Base-by-base conservation (phyloP, 2,888 invertebrate species). In the Clitarchus hookeri region DNA sequence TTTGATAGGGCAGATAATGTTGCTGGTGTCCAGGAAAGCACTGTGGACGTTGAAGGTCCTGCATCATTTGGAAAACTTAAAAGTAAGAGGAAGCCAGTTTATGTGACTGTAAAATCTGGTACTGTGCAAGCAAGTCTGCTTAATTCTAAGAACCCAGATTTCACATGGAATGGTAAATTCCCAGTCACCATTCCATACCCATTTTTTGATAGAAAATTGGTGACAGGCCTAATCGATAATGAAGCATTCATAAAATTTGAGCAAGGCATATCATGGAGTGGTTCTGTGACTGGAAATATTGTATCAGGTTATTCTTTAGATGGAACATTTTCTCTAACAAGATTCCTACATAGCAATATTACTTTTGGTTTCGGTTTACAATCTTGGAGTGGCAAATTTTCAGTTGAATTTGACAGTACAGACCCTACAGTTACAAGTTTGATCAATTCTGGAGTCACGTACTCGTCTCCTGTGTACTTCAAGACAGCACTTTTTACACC, bases 381-480 rank as follows among this genome's bases (percentile, higher is more conserved):
- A 23, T 65, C 65, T n/a, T 65, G 65, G 65, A 65, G 65, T 65
- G 65, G 65, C 23, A 65, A 65, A 65, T 65, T 65, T 65, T 65
- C 65, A n/a, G 8, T 65, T 8, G 65, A 65, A 65, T 23, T 65
- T 23, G 65, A 65, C 16, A 65, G 23, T n/a, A 65, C 65, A 8
- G 65, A 65, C 19, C 65, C 65, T n/a, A 65, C 65, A 65, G n/a
- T 65, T n/a, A 65, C 65, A 65, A 65, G n/a, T 65, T 65, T 65
- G 8, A 65, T 65, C 6, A 65, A 16, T 65, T n/a, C 65, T n/a
- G 65, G 65, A 65, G 65, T 65, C 65, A 12, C 65, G 8, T n/a
- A 65, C n/a, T 65, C 65, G n/a, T 65, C 65, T 65, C 65, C 65
- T 65, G 65, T 65, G 65, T 65, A 65, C n/a, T 65, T 65, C n/a